Conservation (phyloP, 2,797 vertebrate species). For the Clarias fuscus region DNA sequence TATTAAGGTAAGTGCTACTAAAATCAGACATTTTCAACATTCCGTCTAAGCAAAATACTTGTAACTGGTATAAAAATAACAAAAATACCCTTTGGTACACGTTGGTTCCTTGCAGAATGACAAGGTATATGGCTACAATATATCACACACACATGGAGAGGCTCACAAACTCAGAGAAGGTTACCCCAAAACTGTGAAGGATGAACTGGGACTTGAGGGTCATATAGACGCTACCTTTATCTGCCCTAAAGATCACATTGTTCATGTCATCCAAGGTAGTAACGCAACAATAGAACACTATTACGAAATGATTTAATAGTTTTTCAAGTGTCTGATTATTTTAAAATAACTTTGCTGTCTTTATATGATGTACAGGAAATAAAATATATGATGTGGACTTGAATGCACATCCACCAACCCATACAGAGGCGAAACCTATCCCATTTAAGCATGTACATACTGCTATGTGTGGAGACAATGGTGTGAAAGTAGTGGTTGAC, state of each 20-base stretch:
- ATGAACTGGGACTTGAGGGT: slow-evolving; percentile 74
- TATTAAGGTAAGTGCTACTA: slow-evolving; percentile 63
- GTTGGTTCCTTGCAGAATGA: slow-evolving; percentile 64
- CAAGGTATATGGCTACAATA: slow-evolving; percentile 71
- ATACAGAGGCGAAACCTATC: slow-evolving; percentile 34
- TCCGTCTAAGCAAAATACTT: background rate
- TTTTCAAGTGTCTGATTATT: background rate
- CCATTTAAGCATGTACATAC: slow-evolving; percentile 57
- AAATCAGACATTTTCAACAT: background rate
- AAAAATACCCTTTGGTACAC: background rate
- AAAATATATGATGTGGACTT: slow-evolving; percentile 65
- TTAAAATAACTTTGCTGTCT: background rate
- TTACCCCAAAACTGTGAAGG: slow-evolving; percentile 76
- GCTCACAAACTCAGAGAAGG: slow-evolving; percentile 70
- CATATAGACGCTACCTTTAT: slow-evolving; percentile 77
- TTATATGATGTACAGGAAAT: slow-evolving; percentile 53
- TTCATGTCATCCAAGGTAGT: slow-evolving; percentile 78
- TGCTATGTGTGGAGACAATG: slow-evolving; percentile 61
- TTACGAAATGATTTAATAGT: background rate
- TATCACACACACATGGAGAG: slow-evolving; percentile 53
- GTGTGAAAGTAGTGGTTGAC: slow-evolving; percentile 61
- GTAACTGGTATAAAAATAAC: background rate
- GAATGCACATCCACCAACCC: slow-evolving; percentile 44
- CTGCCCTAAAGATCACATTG: slow-evolving; percentile 67
- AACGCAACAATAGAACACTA: background rate